A percentile compares a stretch with the other conserved stretches of the same genome.
These are phyloP conservation scores for Planiliza haematocheilus DNA, from an alignment of 2,113 vertebrate genomes.

Conservation along the genomic window DNA sequence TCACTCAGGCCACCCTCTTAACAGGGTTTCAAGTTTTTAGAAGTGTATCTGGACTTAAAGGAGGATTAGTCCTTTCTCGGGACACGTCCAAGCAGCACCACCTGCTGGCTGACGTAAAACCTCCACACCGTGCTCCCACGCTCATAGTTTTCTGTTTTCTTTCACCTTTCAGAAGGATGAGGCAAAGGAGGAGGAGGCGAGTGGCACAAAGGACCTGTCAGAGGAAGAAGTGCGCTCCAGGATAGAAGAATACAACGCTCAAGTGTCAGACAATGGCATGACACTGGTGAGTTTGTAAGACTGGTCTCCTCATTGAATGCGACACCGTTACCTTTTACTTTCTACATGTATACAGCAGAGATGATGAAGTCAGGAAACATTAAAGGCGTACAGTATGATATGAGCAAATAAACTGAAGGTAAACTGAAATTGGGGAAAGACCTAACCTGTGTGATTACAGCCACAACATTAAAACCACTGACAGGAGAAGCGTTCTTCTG, in stretches of 20 bases:
- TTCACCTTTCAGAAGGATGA: slow-evolving; percentile 85
- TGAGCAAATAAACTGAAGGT: too few species aligned
- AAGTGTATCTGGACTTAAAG: slow-evolving; percentile 15
- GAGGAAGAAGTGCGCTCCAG: slow-evolving; percentile 88
- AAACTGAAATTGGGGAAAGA: too few species aligned
- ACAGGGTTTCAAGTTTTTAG: too few species aligned
- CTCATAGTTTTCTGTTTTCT: slow-evolving; percentile 18
- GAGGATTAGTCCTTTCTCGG: background rate
- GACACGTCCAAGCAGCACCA: slow-evolving; percentile 36
- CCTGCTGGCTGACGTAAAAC: slow-evolving; percentile 57
- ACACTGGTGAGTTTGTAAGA: slow-evolving; percentile 86
- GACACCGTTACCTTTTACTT: too few species aligned
- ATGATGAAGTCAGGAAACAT: background rate
- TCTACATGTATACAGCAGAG: background rate
- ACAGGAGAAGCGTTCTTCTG: too few species aligned
- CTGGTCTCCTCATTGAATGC: too few species aligned
- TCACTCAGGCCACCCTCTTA: background rate
- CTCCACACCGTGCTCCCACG: background rate
- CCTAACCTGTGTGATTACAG: too few species aligned
- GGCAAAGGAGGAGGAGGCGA: slow-evolving; percentile 82
- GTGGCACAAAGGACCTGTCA: slow-evolving; percentile 76
- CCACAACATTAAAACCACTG: too few species aligned
- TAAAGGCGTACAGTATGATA: too few species aligned
- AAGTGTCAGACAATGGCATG: slow-evolving; percentile 92
- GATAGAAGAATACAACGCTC: slow-evolving; percentile 91